Conservation (phyloP, 2,888 invertebrate genomes). For the Acrobasis consociella region DNA sequence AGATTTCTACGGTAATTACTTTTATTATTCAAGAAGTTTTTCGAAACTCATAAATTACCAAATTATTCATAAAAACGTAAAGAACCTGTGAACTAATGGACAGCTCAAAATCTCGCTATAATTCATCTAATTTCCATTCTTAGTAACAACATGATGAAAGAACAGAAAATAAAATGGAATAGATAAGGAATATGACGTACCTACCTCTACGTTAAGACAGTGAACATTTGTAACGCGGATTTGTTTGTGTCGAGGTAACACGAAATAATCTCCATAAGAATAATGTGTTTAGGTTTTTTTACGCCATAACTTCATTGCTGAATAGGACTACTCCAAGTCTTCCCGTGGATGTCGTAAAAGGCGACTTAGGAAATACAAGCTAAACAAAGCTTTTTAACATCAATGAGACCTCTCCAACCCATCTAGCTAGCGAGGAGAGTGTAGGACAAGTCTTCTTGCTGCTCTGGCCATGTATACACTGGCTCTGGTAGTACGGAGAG, state of each 20-base stretch:
- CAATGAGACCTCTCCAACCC: no score
- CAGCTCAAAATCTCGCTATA: neutral
- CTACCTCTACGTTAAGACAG: constrained; percentile 29
- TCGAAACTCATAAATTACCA: no score
- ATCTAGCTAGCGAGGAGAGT: no score
- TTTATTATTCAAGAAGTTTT: no score
- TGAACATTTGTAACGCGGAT: constrained; percentile 43
- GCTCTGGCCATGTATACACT: no score
- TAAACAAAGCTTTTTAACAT: no score
- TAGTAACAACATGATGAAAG: constrained; percentile 28
- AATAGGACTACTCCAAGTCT: no score
- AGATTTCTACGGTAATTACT: no score
- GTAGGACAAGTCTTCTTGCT: no score
- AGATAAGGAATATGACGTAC: constrained; percentile 22
- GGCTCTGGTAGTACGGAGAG: no score
- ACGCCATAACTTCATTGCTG: neutral
- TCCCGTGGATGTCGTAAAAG: no score
- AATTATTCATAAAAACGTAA: constrained; percentile 2
- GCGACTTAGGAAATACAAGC: no score
- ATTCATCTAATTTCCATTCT: constrained; percentile 6
- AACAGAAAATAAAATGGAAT: constrained; percentile 31
- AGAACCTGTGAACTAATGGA: neutral
- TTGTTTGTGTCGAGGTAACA: constrained; percentile 43
- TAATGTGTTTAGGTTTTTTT: constrained; percentile 49
- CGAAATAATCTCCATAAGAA: constrained; percentile 47